Evolutionary conservation across 2,888 invertebrate genomes (phyloP).

Genomic region (Ischnura elegans): DNA sequence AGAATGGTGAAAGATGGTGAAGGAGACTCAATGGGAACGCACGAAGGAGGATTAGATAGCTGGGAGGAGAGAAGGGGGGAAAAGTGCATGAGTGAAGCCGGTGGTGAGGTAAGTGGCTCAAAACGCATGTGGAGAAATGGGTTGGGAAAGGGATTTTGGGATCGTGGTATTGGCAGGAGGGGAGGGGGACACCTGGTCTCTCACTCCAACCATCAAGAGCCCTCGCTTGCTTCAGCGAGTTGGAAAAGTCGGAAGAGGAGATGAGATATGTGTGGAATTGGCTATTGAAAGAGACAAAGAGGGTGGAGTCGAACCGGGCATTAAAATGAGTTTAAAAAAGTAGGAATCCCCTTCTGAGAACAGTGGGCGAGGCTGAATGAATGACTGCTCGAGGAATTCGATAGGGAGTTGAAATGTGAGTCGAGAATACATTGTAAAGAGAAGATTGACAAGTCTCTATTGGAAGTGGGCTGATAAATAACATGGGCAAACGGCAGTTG

Average conservation of each 20-base stretch:
- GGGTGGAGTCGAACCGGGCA: too few relatives aligned
- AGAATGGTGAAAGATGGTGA: background rate
- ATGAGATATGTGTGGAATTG: background rate
- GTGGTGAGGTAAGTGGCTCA: background rate
- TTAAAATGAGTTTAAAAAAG: background rate
- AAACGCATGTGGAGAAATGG: slow-evolving; percentile 34
- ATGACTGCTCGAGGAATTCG: background rate
- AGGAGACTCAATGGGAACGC: background rate
- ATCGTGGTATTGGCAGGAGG: slow-evolving; percentile 26
- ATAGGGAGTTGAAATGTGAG: background rate
- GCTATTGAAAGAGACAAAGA: background rate
- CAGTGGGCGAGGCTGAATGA: background rate
- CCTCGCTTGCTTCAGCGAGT: background rate
- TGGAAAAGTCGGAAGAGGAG: background rate
- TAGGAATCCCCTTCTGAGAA: background rate
- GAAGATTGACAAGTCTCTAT: background rate
- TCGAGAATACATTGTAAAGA: background rate
- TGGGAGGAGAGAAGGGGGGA: background rate
- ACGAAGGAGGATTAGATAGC: background rate
- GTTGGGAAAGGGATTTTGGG: slow-evolving; percentile 42
- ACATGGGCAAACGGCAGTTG: background rate
- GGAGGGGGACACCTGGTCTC: background rate
- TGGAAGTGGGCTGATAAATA: background rate
- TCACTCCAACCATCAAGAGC: background rate
- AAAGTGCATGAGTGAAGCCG: background rate